phyloP scores from a whole-genome alignment of 2,888 invertebrate genomes.

The Zygothrica quintamaculata region DNA sequence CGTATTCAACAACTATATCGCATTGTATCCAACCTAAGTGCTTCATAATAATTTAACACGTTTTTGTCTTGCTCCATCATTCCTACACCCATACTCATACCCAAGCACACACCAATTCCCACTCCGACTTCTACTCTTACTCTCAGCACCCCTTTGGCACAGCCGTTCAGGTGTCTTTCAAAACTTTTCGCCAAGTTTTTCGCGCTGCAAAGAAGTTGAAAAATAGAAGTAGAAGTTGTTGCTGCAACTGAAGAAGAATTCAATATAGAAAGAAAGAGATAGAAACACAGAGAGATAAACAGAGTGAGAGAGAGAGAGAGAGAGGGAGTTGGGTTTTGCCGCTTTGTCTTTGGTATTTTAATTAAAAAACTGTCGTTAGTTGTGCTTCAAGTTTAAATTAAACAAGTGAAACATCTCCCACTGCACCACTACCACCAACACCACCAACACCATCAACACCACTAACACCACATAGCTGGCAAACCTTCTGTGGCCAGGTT shows the following conservation, averaged over 20 bases:
- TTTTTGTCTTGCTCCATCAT: too few species aligned
- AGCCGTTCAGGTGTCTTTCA: constrained; percentile 64
- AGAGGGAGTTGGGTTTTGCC: constrained; percentile 33
- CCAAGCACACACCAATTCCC: not conserved
- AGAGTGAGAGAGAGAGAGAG: too few species aligned
- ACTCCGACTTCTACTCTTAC: not conserved
- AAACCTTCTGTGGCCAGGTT: constrained; percentile 21
- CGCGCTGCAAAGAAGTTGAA: constrained; percentile 33
- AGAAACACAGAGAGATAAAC: too few species aligned
- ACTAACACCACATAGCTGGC: not conserved
- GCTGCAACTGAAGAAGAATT: too few species aligned
- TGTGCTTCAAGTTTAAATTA: constrained; percentile 78
- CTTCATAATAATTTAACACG: constrained; percentile 77
- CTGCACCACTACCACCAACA: constrained; percentile 5
- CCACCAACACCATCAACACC: not conserved
- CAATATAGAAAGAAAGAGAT: too few species aligned
- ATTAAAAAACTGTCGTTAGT: constrained; percentile 81
- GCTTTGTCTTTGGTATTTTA: constrained; percentile 79
- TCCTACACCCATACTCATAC: too few species aligned
- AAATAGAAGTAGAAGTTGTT: too few species aligned
- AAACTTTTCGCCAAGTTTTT: constrained; percentile 72
- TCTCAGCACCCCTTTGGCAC: not conserved
- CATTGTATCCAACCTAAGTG: constrained; percentile 68
- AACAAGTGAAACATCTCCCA: constrained; percentile 39
- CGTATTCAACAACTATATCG: constrained; percentile 49